These are phyloP conservation scores for Drosophila meridiana DNA, from an alignment of 2,888 invertebrate species.

Conservation along the genomic window DNA sequence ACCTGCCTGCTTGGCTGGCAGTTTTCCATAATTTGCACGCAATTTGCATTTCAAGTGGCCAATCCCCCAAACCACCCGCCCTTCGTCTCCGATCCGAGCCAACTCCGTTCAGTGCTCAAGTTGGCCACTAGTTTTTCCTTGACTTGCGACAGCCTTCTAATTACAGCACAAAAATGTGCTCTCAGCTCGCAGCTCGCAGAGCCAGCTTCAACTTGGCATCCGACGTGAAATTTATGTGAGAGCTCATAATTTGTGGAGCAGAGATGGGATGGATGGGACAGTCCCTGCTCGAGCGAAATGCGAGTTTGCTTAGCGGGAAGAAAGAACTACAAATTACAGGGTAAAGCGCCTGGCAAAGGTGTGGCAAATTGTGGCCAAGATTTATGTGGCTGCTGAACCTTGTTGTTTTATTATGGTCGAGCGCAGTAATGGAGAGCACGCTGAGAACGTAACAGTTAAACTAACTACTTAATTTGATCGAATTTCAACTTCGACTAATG, in stretches of 20 bases:
- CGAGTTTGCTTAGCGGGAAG: slow-evolving; percentile 38
- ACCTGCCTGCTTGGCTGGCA: slow-evolving; percentile 67
- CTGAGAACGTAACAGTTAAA: slow-evolving; percentile 1
- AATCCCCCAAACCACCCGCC: slow-evolving; percentile 35
- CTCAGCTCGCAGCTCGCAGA: slow-evolving; percentile 41
- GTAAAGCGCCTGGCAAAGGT: slow-evolving; percentile 32
- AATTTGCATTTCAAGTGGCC: slow-evolving; percentile 90
- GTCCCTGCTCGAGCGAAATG: slow-evolving; percentile 14
- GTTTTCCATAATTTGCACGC: slow-evolving; percentile 86
- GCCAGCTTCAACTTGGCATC: slow-evolving; percentile 50
- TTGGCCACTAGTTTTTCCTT: slow-evolving; percentile 58
- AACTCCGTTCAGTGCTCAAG: slow-evolving; percentile 47
- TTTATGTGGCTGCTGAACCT: slow-evolving; percentile 44
- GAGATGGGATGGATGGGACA: slow-evolving; percentile 25
- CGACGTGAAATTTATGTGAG: slow-evolving; percentile 74
- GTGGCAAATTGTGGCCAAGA: slow-evolving; percentile 36
- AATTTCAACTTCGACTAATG: slow-evolving; percentile 15
- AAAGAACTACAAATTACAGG: slow-evolving; percentile 52
- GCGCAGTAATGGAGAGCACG: slow-evolving; percentile 18
- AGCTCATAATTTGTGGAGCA: slow-evolving; percentile 72
- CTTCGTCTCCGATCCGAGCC: slow-evolving; percentile 2
- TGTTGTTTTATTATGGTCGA: slow-evolving; percentile 3
- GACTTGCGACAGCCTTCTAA: slow-evolving; percentile 68
- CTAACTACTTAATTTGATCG: slow-evolving; percentile 16
- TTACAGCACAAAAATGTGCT: slow-evolving; percentile 71